phyloP scores from a whole-genome alignment of 1,140 invertebrate species.

The Zophobas atratus region DNA sequence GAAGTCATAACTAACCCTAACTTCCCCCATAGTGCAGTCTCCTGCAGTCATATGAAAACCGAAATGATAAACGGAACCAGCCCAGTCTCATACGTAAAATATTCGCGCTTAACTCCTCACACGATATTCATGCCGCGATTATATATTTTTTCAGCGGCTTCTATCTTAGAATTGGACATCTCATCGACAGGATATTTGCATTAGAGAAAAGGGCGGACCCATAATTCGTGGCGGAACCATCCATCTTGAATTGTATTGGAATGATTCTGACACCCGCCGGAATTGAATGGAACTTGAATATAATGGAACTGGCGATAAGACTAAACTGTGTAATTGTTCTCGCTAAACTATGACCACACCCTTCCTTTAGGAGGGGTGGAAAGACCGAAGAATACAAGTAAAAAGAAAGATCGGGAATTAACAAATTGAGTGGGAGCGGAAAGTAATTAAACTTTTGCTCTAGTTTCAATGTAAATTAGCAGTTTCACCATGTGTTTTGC shows the following conservation, averaged over 20 bases:
- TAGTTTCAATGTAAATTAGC: too few species aligned
- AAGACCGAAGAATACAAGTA: not conserved
- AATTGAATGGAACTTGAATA: conserved; percentile 59
- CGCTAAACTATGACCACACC: conserved; percentile 44
- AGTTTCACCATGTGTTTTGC: too few species aligned
- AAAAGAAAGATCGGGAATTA: too few species aligned
- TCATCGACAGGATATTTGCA: conserved; percentile 60
- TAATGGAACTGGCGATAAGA: conserved; percentile 57
- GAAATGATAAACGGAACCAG: not conserved
- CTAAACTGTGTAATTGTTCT: conserved; percentile 59
- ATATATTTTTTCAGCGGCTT: conserved; percentile 50
- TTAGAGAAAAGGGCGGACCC: conserved; percentile 54
- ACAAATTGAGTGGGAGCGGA: too few species aligned
- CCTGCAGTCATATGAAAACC: not conserved
- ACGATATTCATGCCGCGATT: conserved; percentile 17
- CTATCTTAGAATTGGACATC: conserved; percentile 50
- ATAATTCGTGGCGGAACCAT: conserved; percentile 54
- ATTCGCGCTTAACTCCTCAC: not conserved
- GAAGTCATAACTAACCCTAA: not conserved
- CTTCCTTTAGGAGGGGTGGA: conserved; percentile 38
- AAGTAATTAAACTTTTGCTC: too few species aligned
- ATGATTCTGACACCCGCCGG: conserved; percentile 60
- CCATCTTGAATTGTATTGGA: conserved; percentile 61
- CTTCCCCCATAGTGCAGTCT: too few species aligned
- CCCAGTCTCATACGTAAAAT: too few species aligned